Evolutionary conservation across 2,888 invertebrate species (phyloP).

Genomic region (Deilephila porcellus): DNA sequence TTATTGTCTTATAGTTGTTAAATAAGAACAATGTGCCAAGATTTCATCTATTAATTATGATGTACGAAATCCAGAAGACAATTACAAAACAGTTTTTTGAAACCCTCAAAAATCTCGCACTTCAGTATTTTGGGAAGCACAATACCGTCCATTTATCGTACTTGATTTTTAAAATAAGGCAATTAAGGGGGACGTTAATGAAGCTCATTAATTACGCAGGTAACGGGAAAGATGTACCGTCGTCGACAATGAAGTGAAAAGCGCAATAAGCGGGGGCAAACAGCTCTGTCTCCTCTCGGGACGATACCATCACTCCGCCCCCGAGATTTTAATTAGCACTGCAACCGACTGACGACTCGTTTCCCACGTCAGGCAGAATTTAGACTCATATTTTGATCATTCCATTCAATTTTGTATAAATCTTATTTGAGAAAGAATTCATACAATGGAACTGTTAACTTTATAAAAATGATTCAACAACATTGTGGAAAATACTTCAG

Average conservation of each 20-base stretch:
- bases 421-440: background rate
- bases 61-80: background rate
- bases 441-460: too few species aligned
- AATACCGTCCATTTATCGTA: background rate
- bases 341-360: slow-evolving; percentile 30
- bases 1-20: too few species aligned
- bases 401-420: slow-evolving; percentile 1
- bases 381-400: slow-evolving; percentile 12
- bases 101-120: too few species aligned
- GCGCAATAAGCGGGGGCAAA: slow-evolving; percentile 52
- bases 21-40: too few species aligned
- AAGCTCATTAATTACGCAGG: slow-evolving; percentile 27
- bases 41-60: too few species aligned
- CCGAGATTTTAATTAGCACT: slow-evolving; percentile 68
- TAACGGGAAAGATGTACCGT: slow-evolving; percentile 23
- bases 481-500: background rate
- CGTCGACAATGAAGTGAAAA: slow-evolving; percentile 44
- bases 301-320: slow-evolving; percentile 41
- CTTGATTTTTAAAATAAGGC: slow-evolving; percentile 12
- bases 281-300: slow-evolving; percentile 42
- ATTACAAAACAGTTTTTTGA: too few species aligned
- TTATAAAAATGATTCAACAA: background rate
- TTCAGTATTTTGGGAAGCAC: background rate
- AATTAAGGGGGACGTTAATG: slow-evolving; percentile 15
- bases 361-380: slow-evolving; percentile 33